phyloP scores from a whole-genome alignment of 2,888 invertebrate species.

The Trichogramma evanescens region DNA sequence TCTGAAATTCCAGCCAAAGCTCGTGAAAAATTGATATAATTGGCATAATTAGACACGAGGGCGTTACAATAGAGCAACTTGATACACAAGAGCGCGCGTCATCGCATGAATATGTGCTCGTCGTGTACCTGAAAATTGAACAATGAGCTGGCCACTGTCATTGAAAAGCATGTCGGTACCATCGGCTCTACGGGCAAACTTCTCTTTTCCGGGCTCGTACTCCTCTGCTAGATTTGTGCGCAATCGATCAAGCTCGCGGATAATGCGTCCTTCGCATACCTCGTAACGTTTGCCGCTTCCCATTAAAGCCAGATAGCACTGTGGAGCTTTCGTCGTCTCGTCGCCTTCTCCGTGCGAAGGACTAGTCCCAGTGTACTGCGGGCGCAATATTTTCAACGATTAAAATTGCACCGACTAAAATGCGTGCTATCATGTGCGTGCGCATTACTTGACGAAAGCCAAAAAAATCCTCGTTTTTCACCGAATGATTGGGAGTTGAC shows the following conservation, averaged over 20 bases:
- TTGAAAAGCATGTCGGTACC: conserved; percentile 36
- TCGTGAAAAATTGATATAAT: conserved; percentile 1
- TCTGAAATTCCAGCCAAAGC: conserved; percentile 26
- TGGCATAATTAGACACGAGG: not conserved
- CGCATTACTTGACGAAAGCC: too few relatives aligned
- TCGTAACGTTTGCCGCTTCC: conserved; percentile 33
- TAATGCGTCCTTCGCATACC: conserved; percentile 30
- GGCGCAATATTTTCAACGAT: too few relatives aligned
- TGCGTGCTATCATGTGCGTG: too few relatives aligned
- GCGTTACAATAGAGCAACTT: too few relatives aligned
- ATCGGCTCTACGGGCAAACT: conserved; percentile 37
- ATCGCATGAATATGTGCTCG: too few relatives aligned
- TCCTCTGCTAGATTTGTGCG: conserved; percentile 36
- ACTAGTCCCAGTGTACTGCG: too few relatives aligned
- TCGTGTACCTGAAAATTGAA: conserved; percentile 35
- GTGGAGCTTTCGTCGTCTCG: conserved; percentile 16
- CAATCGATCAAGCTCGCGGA: conserved; percentile 36
- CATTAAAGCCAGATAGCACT: conserved; percentile 26
- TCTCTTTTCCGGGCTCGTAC: conserved; percentile 34
- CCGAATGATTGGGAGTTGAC: too few relatives aligned
- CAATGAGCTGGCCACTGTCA: conserved; percentile 34
- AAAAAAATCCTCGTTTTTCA: too few relatives aligned
- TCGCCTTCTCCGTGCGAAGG: too few relatives aligned
- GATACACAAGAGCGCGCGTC: too few relatives aligned
- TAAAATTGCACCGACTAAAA: too few relatives aligned